Evolutionary conservation across 1,140 invertebrate species (phyloP).

Genomic region (Pseudomyrmex cubaensis): DNA sequence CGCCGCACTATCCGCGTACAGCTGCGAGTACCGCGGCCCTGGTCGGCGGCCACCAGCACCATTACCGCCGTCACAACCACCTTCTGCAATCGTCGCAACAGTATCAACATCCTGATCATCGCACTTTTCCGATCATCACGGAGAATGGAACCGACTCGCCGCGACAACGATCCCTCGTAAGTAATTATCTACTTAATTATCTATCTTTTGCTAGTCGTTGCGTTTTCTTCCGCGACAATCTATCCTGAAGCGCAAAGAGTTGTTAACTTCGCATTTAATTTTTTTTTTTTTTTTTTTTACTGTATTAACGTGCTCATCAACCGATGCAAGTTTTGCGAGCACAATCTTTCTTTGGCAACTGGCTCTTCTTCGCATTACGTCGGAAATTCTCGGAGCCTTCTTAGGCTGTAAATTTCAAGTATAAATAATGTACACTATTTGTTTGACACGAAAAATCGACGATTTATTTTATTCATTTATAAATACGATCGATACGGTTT

Average conservation of each 20-base stretch:
- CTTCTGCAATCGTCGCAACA: conserved; percentile 68
- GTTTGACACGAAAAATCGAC: background rate
- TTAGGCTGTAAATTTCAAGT: background rate
- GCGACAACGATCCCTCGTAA: conserved; percentile 79
- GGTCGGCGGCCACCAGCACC: conserved; percentile 76
- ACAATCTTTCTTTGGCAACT: too few relatives aligned
- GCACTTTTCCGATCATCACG: conserved; percentile 80
- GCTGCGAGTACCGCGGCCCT: conserved; percentile 72
- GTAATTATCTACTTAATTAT: conserved; percentile 27
- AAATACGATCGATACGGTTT: background rate
- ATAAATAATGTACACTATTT: background rate
- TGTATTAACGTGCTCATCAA: too few relatives aligned
- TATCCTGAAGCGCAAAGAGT: background rate
- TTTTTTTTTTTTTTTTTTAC: too few relatives aligned
- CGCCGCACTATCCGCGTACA: conserved; percentile 61
- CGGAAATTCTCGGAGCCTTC: background rate
- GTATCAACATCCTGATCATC: conserved; percentile 71
- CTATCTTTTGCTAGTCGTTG: too few relatives aligned
- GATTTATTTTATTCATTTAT: too few relatives aligned
- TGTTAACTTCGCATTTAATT: background rate
- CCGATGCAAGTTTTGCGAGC: too few relatives aligned
- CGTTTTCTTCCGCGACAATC: background rate
- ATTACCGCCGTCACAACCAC: conserved; percentile 71
- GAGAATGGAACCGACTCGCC: conserved; percentile 81
- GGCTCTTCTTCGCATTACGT: background rate